Percentiles rank a stretch among this genome's conserved stretches.
Evolutionary conservation across 2,113 vertebrate genomes (phyloP).

Genomic region (Peromyscus californicus): DNA sequence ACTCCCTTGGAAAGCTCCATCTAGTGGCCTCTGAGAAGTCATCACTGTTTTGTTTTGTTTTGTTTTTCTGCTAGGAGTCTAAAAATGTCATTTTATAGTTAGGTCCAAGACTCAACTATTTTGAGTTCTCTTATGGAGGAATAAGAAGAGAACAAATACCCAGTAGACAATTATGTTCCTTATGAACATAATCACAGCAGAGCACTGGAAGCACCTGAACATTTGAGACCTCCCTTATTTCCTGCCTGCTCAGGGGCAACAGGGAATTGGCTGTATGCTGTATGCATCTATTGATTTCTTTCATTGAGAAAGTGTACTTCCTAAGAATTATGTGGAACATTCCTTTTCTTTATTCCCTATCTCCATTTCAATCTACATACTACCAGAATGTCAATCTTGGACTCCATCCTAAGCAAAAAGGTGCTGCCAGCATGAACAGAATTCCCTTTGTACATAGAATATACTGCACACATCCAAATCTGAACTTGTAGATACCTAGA

Average conservation of each 20-base stretch:
- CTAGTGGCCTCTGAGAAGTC: not conserved
- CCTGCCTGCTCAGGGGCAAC: not conserved
- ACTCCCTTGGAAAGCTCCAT: not conserved
- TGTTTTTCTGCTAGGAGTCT: not conserved
- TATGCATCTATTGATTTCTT: not conserved
- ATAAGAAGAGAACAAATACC: not conserved
- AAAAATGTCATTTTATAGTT: constrained; percentile 41
- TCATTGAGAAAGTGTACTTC: not conserved
- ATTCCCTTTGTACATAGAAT: not conserved
- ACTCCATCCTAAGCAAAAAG: not conserved
- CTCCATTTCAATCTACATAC: not conserved
- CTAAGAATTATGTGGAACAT: not conserved
- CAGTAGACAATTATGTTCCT: not conserved
- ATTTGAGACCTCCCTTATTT: not conserved
- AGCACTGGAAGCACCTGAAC: not conserved
- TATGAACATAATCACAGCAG: not conserved
- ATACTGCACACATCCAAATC: not conserved
- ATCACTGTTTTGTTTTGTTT: not conserved
- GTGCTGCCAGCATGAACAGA: not conserved
- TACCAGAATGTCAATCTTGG: not conserved
- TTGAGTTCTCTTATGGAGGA: not conserved
- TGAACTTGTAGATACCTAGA: not conserved
- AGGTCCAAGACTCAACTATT: not conserved
- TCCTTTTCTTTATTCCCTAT: not conserved
- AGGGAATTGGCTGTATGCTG: not conserved